phyloP scores from a whole-genome alignment of 92 coral and sea anemone genomes.

The Epizoanthus fatuus region DNA sequence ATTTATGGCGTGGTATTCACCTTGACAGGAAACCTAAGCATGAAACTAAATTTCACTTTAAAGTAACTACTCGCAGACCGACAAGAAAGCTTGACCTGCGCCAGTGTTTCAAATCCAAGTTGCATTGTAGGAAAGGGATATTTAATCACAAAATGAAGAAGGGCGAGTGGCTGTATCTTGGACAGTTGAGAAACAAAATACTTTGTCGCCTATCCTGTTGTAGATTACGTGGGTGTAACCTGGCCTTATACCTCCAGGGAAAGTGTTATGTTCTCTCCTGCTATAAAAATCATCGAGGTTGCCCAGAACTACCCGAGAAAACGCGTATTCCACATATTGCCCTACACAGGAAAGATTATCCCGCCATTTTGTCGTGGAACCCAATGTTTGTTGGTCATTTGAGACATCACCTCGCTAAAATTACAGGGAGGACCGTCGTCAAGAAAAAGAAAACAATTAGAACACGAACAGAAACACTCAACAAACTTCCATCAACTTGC shows the following conservation, averaged over 20 bases:
- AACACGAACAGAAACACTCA: background rate
- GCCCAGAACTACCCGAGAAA: slow-evolving; percentile 41
- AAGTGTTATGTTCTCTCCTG: slow-evolving; percentile 90
- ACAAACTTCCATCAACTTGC: slow-evolving; percentile 36
- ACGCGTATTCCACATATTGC: slow-evolving; percentile 49
- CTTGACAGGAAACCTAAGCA: background rate
- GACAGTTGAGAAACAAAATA: slow-evolving; percentile 73
- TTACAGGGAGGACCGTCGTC: background rate
- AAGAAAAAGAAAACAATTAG: background rate
- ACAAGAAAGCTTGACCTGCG: background rate
- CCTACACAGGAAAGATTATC: slow-evolving; percentile 18
- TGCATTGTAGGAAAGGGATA: background rate
- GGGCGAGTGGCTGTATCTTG: slow-evolving; percentile 64
- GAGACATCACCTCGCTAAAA: background rate
- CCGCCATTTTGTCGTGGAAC: slow-evolving; percentile 34
- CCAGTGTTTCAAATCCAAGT: slow-evolving; percentile 25
- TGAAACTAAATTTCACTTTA: background rate
- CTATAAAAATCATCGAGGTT: slow-evolving; percentile 60
- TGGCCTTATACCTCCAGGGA: slow-evolving; percentile 85
- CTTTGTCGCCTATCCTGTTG: slow-evolving; percentile 86
- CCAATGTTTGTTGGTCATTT: background rate
- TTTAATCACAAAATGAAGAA: slow-evolving; percentile 1
- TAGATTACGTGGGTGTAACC: slow-evolving; percentile 77
- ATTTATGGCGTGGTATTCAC: slow-evolving; percentile 75
- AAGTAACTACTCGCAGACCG: background rate